A percentile compares a stretch with the other conserved stretches of the same genome.
phyloP scores from a whole-genome alignment of 1,140 invertebrate species.

The Augochlora pura region DNA sequence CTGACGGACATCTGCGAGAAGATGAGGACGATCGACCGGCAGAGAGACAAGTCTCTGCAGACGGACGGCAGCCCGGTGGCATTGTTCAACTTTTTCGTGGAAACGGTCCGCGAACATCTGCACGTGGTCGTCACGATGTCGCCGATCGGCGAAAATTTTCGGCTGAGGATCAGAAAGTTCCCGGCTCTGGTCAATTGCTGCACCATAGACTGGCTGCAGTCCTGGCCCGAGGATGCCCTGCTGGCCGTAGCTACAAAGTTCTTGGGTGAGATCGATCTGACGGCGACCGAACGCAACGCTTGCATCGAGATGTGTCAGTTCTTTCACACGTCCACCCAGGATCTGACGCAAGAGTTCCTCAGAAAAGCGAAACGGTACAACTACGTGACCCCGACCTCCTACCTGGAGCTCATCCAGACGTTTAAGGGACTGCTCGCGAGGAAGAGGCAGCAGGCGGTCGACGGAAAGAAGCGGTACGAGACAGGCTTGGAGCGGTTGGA shows the following conservation, averaged over 20 bases:
- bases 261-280: constrained; percentile 90
- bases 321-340: constrained; percentile 93
- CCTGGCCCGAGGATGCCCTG: constrained; percentile 97
- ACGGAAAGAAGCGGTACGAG: constrained; percentile 88
- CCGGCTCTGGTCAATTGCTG: constrained; percentile 97
- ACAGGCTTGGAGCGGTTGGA: constrained; percentile 93
- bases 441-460: constrained; percentile 86
- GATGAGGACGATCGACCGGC: constrained; percentile 94
- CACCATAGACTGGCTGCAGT: constrained; percentile 97
- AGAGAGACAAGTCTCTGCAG: constrained; percentile 93
- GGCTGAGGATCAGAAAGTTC: constrained; percentile 93
- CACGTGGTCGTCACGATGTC: constrained; percentile 96
- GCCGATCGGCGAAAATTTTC: constrained; percentile 92
- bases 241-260: constrained; percentile 95
- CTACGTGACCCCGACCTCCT: constrained; percentile 97
- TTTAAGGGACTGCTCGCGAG: constrained; percentile 90
- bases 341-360: constrained; percentile 87
- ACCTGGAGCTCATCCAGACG: constrained; percentile 94
- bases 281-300: constrained; percentile 84
- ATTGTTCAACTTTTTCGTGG: constrained; percentile 94
- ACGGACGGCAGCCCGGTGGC: constrained; percentile 94
- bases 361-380: constrained; percentile 86
- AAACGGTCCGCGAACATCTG: constrained; percentile 93
- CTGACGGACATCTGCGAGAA: constrained; percentile 96
- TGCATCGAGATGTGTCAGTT: constrained; percentile 94